phyloP scores from a whole-genome alignment of 1,140 invertebrate genomes.

The Brachystomella parvula region DNA sequence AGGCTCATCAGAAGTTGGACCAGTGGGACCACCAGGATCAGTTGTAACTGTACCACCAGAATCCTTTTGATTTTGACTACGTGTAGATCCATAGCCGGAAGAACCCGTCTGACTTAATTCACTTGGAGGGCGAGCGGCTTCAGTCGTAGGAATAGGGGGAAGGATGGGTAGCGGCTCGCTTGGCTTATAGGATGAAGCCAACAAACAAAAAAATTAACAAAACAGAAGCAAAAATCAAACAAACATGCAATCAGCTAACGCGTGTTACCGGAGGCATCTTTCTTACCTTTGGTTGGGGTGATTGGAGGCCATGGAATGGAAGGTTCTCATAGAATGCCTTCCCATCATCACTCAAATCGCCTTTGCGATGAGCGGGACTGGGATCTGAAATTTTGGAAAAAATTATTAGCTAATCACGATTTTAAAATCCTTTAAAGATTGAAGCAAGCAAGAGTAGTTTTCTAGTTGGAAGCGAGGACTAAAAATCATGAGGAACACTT shows the following conservation, averaged over 20 bases:
- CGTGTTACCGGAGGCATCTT: background rate
- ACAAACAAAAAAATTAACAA: constrained; percentile 32
- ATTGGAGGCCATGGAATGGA: constrained; percentile 83
- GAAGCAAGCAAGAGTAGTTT: background rate
- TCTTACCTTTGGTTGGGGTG: constrained; percentile 77
- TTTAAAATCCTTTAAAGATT: background rate
- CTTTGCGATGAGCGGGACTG: constrained; percentile 39
- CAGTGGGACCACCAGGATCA: no score
- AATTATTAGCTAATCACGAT: background rate
- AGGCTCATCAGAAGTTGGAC: no score
- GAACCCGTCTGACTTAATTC: constrained; percentile 48
- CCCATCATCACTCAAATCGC: constrained; percentile 42
- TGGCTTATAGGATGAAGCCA: background rate
- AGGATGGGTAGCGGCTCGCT: constrained; percentile 8
- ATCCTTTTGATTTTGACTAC: constrained; percentile 45
- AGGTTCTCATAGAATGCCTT: constrained; percentile 84
- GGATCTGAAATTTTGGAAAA: constrained; percentile 29
- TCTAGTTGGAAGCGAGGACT: background rate
- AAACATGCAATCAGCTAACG: constrained; percentile 19
- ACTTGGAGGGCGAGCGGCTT: constrained; percentile 43
- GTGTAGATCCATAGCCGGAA: constrained; percentile 55
- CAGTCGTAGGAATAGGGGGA: constrained; percentile 14
- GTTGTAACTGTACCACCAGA: constrained; percentile 18
- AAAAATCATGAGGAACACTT: constrained; percentile 12
- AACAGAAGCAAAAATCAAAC: constrained; percentile 29